Evolutionary conservation across 2,888 invertebrate genomes (phyloP).

Genomic region (Idaea aversata): DNA sequence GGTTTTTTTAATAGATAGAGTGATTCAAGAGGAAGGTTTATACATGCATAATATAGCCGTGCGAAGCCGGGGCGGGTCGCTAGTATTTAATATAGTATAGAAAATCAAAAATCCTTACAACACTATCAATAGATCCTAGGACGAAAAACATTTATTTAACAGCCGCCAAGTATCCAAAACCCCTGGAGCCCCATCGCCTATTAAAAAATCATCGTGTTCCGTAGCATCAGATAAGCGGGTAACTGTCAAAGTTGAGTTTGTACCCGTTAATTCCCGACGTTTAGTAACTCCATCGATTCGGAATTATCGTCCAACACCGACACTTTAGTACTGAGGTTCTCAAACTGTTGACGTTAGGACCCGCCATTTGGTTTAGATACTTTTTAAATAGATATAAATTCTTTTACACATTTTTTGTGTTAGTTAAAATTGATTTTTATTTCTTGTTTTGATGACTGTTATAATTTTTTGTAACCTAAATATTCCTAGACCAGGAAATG

Average conservation of each 20-base stretch:
- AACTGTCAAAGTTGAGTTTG: slow-evolving; percentile 7
- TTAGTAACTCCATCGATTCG: slow-evolving; percentile 26
- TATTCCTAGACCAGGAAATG: no score
- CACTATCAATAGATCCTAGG: not conserved
- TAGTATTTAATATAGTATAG: no score
- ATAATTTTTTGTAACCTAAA: no score
- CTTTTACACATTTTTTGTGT: not conserved
- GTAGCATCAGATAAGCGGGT: not conserved
- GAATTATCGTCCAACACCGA: slow-evolving; percentile 21
- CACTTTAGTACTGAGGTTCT: not conserved
- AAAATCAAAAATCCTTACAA: no score
- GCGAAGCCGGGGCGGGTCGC: no score
- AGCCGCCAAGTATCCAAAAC: not conserved
- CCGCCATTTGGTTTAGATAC: not conserved
- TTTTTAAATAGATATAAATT: not conserved
- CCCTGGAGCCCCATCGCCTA: slow-evolving; percentile 12
- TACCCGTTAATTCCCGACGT: slow-evolving; percentile 10
- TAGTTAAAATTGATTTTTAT: no score
- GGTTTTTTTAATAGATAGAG: no score
- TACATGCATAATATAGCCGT: no score
- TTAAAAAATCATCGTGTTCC: slow-evolving; percentile 8
- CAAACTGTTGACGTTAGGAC: not conserved
- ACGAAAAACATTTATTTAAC: not conserved
- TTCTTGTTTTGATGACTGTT: no score
- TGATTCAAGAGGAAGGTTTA: no score